Conservation (phyloP, 2,888 invertebrate genomes). For the Apocheima hispidaria region DNA sequence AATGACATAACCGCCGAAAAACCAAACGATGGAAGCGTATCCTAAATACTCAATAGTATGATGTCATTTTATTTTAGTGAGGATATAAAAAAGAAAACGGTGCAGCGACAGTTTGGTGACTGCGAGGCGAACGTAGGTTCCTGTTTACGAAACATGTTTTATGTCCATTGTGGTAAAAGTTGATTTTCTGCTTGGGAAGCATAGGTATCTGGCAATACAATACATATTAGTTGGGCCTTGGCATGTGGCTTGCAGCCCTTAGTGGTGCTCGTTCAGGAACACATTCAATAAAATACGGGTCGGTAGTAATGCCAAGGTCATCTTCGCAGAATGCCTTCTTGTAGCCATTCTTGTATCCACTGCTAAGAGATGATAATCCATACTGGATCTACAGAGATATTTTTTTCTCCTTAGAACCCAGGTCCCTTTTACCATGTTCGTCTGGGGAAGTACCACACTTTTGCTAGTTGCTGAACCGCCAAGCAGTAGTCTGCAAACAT, state of each 20-base stretch:
- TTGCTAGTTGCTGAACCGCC: no score
- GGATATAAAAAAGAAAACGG: slow-evolving; percentile 47
- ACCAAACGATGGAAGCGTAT: background rate
- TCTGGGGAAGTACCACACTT: no score
- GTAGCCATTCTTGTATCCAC: background rate
- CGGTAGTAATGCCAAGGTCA: background rate
- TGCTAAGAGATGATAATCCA: no score
- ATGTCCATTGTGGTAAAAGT: slow-evolving; percentile 80
- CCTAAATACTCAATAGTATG: slow-evolving; percentile 19
- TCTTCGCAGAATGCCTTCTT: background rate
- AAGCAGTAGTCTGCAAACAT: no score
- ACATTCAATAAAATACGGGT: background rate
- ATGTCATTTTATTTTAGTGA: slow-evolving; percentile 41
- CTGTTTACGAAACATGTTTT: slow-evolving; percentile 80
- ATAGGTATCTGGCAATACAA: slow-evolving; percentile 58
- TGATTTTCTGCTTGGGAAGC: slow-evolving; percentile 78
- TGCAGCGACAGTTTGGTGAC: slow-evolving; percentile 40
- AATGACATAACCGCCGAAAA: slow-evolving; percentile 4
- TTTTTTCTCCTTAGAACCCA: no score
- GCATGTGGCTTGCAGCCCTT: slow-evolving; percentile 43
- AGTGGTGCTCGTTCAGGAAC: background rate
- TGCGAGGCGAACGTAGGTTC: slow-evolving; percentile 59
- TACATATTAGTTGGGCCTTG: slow-evolving; percentile 59
- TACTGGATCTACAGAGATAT: no score
- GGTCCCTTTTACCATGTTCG: no score